Base-by-base conservation (phyloP, 2,888 invertebrate genomes). In the Leptopterna dolabrata region DNA sequence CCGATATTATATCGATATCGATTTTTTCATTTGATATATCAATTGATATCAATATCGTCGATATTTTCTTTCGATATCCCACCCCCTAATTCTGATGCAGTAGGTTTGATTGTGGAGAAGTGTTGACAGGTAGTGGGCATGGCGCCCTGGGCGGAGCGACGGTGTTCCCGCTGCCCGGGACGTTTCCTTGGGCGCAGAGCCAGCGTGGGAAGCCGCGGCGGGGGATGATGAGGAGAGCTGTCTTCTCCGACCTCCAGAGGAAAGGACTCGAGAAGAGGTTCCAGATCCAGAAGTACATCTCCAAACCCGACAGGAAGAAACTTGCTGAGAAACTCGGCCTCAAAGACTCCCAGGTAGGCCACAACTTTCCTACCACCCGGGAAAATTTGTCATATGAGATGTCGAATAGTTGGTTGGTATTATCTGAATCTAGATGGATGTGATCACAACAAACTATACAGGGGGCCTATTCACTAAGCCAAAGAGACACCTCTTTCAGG, bases 201-300 rank as follows among this genome's bases (percentile, higher is more conserved):
- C 96, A 97, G 36, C 93, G 97, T 92, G 97, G 97, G 91, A 97
- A 98, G 91, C 98, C 98, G 0, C 94, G 99, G 0, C 94, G 98
- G 7, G 98, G 98, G 0, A 99, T 99, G 98, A 97, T 99, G 96
- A 93, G 99, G 63, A 93, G 99, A 55, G 99, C 99, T 0, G 99
- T 99, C 63, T 99, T 99, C 94, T 97, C 97, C 1, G 99, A 99
- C 91, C 95, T 97, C 0, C 99, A 99, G 91, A 93, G 99, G 73
- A 98, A 98, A 90, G 99, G 99, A 0, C 93, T 99, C 90, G 99
- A 99, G 93, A 96, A 98, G 91, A 93, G 98, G 91, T 99, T 99
- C 93, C 97, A 98, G 92, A 95, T 97, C 83, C 99, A 99, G 93
- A 99, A 99, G 92, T 99, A 99, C 93, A 99, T 99, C 92, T 98